A percentile compares a stretch with the other conserved stretches of the same genome.
Conservation (phyloP, 35 echinoderm and acorn worm genomes). For the Apostichopus californicus region DNA sequence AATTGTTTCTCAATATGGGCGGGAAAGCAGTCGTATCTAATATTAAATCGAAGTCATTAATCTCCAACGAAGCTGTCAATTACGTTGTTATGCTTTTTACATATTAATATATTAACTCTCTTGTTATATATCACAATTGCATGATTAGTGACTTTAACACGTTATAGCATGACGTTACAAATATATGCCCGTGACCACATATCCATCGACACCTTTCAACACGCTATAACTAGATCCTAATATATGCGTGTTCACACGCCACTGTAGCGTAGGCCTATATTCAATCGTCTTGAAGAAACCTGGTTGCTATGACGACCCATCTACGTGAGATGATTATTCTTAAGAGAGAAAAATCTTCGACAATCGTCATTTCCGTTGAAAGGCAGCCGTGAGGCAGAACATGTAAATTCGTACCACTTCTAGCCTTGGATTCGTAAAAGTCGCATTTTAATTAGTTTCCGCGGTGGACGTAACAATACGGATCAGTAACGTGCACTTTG, state of each 20-base stretch:
- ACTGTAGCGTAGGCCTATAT: background rate
- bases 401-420: constrained; percentile 10
- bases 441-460: constrained; percentile 36
- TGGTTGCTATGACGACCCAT: constrained; percentile 27
- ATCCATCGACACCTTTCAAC: background rate
- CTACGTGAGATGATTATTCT: constrained; percentile 49
- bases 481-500: background rate
- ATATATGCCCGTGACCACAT: background rate
- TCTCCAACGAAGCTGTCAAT: background rate
- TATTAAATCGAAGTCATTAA: too few relatives aligned
- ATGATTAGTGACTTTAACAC: background rate
- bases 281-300: constrained; percentile 19
- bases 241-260: background rate
- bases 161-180: background rate
- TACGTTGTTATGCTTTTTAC: background rate
- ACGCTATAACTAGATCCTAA: background rate
- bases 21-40: background rate
- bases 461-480: background rate
- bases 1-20: background rate
- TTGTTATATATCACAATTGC: background rate
- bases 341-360: background rate
- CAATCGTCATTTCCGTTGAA: constrained; percentile 31
- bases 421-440: background rate
- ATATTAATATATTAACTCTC: background rate
- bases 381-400: background rate